These are phyloP conservation scores for Bombus balteatus DNA, from an alignment of 1,140 invertebrate species.

Conservation along the genomic window DNA sequence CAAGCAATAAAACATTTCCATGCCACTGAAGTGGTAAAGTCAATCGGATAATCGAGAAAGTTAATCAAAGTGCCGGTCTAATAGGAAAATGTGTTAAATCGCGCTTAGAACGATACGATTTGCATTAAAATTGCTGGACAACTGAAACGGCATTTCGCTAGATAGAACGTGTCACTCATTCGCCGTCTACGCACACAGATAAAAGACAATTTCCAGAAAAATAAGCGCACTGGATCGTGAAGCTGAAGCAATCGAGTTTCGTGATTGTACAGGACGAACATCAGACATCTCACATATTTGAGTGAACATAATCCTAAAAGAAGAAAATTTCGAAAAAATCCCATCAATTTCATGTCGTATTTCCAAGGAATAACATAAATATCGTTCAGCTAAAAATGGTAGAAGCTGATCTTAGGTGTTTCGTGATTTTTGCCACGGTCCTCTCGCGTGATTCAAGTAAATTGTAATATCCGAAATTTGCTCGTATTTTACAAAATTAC, in stretches of 20 bases:
- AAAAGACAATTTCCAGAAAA: too few species aligned
- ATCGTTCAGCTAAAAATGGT: too few species aligned
- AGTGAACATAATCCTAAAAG: background rate
- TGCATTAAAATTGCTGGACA: too few species aligned
- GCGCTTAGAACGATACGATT: background rate
- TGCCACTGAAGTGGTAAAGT: background rate
- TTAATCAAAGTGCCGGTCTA: background rate
- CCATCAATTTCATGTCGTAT: too few species aligned
- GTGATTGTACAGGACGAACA: too few species aligned
- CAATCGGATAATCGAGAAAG: background rate
- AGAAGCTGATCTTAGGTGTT: too few species aligned
- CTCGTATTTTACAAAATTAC: too few species aligned
- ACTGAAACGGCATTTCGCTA: background rate
- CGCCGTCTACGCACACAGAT: background rate
- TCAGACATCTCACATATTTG: background rate
- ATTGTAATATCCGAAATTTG: too few species aligned
- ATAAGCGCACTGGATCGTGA: too few species aligned
- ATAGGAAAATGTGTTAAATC: background rate
- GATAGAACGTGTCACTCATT: slow-evolving; percentile 2
- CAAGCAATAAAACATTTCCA: background rate
- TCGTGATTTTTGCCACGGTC: too few species aligned
- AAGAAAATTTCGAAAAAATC: background rate
- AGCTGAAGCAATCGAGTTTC: background rate
- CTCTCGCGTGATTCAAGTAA: too few species aligned
- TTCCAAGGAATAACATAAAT: too few species aligned